Conservation (phyloP, 1,140 invertebrate genomes). For the Euura saliciscinereae region DNA sequence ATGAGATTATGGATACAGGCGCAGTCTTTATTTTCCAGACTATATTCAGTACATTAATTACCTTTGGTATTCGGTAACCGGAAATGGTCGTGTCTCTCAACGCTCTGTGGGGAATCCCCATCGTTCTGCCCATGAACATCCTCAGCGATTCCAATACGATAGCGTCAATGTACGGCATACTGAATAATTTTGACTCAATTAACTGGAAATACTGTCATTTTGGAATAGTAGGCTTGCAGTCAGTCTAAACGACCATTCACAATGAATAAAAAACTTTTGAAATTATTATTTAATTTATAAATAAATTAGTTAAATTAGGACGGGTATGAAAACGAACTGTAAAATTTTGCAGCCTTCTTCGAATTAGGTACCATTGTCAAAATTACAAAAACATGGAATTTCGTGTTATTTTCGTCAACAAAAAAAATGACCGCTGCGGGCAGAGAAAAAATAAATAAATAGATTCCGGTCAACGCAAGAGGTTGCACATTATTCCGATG, state of each 20-base stretch:
- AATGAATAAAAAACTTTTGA: background rate
- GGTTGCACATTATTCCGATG: background rate
- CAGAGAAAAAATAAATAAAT: no score
- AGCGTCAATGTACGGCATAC: conserved; percentile 81
- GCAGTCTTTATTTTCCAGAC: background rate
- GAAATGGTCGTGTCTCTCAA: conserved; percentile 71
- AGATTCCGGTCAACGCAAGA: no score
- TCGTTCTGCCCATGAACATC: conserved; percentile 78
- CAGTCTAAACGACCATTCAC: background rate
- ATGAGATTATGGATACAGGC: background rate
- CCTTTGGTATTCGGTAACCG: conserved; percentile 79
- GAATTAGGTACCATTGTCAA: background rate
- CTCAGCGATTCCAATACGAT: conserved; percentile 77
- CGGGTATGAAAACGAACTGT: no score
- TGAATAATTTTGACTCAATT: conserved; percentile 44
- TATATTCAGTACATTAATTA: conserved; percentile 43
- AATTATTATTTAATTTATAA: background rate
- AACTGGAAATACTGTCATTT: conserved; percentile 2
- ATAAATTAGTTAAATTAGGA: no score
- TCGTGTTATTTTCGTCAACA: no score
- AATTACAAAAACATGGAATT: no score
- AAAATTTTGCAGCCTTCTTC: no score
- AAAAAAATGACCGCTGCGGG: no score
- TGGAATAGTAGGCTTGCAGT: conserved; percentile 1
- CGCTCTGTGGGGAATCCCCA: conserved; percentile 80